Conservation (phyloP, 2,888 invertebrate species). For the Callyntrura guangdongensis region DNA sequence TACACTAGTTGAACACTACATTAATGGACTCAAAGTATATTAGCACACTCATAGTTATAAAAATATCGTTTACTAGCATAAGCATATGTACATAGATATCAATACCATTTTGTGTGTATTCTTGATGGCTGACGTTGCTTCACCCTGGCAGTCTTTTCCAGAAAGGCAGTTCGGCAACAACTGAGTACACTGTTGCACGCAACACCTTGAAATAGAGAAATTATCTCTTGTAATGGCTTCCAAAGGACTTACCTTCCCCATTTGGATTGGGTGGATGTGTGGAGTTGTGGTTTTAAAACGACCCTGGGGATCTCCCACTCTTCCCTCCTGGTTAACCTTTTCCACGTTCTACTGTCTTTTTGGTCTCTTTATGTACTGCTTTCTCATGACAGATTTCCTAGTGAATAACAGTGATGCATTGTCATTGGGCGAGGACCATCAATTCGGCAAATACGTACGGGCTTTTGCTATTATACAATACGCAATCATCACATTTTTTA, state of each 20-base stretch:
- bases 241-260: conserved; percentile 15
- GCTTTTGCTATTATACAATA: conserved; percentile 32
- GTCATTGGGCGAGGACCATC: conserved; percentile 10
- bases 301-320: conserved; percentile 64
- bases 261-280: conserved; percentile 58
- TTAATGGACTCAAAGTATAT: no score
- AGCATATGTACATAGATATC: no score
- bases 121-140: background rate
- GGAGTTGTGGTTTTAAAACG: conserved; percentile 50
- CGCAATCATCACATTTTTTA: conserved; percentile 16
- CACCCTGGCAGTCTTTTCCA: background rate
- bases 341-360: conserved; percentile 52
- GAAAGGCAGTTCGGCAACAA: background rate
- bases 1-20: no score
- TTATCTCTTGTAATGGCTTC: conserved; percentile 31
- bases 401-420: conserved; percentile 46
- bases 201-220: background rate
- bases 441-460: conserved; percentile 48
- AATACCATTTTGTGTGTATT: no score
- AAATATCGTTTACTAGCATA: no score
- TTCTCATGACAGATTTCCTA: conserved; percentile 20
- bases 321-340: conserved; percentile 63
- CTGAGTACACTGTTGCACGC: background rate
- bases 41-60: no score
- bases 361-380: background rate